A percentile compares a stretch with the other conserved stretches of the same genome.
These are phyloP conservation scores for Agapostemon virescens DNA, from an alignment of 2,888 invertebrate species.

Conservation along the genomic window DNA sequence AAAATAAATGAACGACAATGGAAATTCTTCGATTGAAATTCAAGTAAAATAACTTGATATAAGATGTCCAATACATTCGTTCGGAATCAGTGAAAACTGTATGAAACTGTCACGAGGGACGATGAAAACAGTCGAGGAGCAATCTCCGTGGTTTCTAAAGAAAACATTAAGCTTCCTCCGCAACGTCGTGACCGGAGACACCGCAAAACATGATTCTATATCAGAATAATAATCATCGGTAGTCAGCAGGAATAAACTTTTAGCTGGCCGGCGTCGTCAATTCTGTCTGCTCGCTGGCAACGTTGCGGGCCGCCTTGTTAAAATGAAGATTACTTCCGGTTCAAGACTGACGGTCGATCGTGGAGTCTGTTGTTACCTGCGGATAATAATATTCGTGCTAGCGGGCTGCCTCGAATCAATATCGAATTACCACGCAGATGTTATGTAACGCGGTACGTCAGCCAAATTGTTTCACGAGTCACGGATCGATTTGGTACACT, in stretches of 20 bases:
- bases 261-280: background rate
- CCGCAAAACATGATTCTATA: background rate
- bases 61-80: no score
- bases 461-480: slow-evolving; percentile 62
- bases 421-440: slow-evolving; percentile 62
- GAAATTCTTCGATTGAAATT: no score
- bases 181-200: background rate
- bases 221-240: background rate
- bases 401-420: slow-evolving; percentile 61
- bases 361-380: slow-evolving; percentile 49
- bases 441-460: slow-evolving; percentile 57
- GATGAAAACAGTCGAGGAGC: background rate
- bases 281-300: slow-evolving; percentile 4
- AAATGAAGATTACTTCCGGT: slow-evolving; percentile 61
- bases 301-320: slow-evolving; percentile 24
- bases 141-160: background rate
- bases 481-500: slow-evolving; percentile 39
- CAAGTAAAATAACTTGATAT: no score
- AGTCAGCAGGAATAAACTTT: background rate
- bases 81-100: no score
- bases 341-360: slow-evolving; percentile 45
- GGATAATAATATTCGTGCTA: slow-evolving; percentile 60
- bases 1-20: no score
- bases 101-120: background rate
- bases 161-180: background rate